phyloP scores from a whole-genome alignment of 2,113 vertebrate species.

The Jaculus jaculus region DNA sequence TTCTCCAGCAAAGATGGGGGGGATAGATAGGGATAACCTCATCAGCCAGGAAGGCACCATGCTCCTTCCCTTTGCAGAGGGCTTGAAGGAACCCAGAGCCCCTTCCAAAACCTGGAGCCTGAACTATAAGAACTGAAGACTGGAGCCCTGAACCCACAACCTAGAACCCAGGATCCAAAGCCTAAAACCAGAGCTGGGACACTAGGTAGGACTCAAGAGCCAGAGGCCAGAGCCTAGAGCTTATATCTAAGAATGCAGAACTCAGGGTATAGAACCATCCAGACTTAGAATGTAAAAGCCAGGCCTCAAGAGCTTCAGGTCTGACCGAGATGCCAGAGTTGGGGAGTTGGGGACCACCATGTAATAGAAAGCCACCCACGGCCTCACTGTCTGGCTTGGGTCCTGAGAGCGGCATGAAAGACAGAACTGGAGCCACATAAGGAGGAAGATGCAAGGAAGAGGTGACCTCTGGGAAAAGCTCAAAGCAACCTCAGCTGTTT shows the following conservation, averaged over 20 bases:
- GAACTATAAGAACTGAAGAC: background rate
- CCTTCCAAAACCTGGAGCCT: background rate
- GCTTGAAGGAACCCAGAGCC: background rate
- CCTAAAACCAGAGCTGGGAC: background rate
- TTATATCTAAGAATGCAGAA: background rate
- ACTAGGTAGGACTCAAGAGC: background rate
- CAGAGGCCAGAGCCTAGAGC: background rate
- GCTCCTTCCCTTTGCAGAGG: background rate
- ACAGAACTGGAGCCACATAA: background rate
- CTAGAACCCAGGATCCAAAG: background rate
- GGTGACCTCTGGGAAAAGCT: constrained; percentile 40
- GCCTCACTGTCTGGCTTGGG: background rate
- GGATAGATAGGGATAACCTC: background rate
- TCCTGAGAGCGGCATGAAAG: background rate
- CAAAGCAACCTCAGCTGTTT: constrained; percentile 72
- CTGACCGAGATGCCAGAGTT: background rate
- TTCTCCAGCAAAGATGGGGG: background rate
- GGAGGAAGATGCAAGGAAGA: background rate
- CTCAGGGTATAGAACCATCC: background rate
- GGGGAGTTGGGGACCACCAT: background rate
- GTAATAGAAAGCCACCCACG: background rate
- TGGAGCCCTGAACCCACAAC: too few species aligned
- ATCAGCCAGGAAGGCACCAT: background rate
- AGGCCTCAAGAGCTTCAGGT: background rate
- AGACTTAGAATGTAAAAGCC: background rate